Conservation (phyloP, 2,888 invertebrate species). For the Elegia similella region DNA sequence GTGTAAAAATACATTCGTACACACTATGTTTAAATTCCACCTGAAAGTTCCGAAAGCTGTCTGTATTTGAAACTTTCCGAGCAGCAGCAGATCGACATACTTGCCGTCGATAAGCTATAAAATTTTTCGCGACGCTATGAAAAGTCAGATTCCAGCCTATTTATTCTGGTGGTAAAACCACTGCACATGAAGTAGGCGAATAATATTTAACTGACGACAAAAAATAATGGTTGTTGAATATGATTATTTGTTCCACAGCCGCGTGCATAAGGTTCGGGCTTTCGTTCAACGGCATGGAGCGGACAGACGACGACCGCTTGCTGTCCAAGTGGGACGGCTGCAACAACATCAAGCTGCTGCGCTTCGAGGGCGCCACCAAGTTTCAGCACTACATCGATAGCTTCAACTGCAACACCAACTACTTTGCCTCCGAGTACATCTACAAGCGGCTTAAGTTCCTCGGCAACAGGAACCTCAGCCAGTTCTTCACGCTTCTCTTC, state of each 20-base stretch:
- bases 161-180: not conserved
- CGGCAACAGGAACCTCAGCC: conserved; percentile 91
- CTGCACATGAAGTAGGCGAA: not conserved
- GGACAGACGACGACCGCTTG: conserved; percentile 58
- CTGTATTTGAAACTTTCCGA: no score
- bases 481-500: conserved; percentile 90
- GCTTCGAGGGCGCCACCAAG: conserved; percentile 91
- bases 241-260: conserved; percentile 54
- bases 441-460: conserved; percentile 96
- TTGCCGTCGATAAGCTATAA: no score
- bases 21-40: no score
- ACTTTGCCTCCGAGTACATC: conserved; percentile 96
- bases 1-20: no score
- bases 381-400: conserved; percentile 94
- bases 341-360: conserved; percentile 91
- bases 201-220: not conserved
- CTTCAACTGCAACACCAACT: conserved; percentile 98
- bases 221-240: conserved; percentile 4
- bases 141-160: no score
- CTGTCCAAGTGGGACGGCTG: conserved; percentile 91
- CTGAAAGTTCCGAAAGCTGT: no score
- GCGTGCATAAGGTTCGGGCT: conserved; percentile 85
- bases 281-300: conserved; percentile 89
- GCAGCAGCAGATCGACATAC: no score
- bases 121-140: no score